Conservation (phyloP, 2,888 invertebrate species). For the Morpho helenor region DNA sequence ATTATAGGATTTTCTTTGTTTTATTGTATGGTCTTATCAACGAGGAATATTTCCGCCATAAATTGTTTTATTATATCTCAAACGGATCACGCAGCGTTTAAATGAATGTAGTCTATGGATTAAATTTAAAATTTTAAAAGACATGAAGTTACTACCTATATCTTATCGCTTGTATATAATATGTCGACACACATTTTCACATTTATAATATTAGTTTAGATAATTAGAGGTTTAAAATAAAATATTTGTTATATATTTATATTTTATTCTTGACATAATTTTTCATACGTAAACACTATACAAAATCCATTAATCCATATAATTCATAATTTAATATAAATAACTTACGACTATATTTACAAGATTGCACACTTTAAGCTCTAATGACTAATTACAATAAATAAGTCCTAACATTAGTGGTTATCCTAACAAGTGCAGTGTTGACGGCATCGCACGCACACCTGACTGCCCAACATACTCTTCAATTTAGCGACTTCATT, state of each 20-base stretch:
- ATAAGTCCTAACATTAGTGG: slow-evolving; percentile 5
- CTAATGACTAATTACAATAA: slow-evolving; percentile 10
- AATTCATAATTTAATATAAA: slow-evolving; percentile 16
- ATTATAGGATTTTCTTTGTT: no score
- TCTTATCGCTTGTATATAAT: no score
- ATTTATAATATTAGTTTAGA: no score
- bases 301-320: slow-evolving; percentile 9
- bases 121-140: no score
- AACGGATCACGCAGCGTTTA: no score
- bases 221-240: no score
- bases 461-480: slow-evolving; percentile 35
- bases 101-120: no score
- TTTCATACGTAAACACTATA: background rate
- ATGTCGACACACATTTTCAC: no score
- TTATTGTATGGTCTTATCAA: no score
- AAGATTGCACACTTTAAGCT: slow-evolving; percentile 23
- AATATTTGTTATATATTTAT: background rate
- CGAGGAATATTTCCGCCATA: no score
- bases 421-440: slow-evolving; percentile 18
- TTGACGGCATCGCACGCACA: slow-evolving; percentile 25
- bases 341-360: slow-evolving; percentile 13
- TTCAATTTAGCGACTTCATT: slow-evolving; percentile 47
- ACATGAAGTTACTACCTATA: no score
- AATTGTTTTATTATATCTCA: no score
- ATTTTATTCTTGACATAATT: background rate